phyloP scores from a whole-genome alignment of 2,888 invertebrate species.

The Holacanthella duospinosa region DNA sequence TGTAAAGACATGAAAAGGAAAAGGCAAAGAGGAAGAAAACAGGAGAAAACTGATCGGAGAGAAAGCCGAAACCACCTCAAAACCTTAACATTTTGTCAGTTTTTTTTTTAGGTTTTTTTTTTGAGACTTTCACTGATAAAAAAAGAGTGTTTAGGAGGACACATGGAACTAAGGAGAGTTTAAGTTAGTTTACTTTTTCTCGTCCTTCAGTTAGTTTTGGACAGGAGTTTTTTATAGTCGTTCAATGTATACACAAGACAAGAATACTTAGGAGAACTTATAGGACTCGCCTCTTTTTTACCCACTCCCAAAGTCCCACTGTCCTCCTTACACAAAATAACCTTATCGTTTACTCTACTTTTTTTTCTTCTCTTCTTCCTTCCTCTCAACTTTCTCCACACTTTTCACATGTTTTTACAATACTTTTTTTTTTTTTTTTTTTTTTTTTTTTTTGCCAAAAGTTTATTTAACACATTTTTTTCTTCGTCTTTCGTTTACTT shows the following conservation, averaged over 20 bases:
- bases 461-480: too few relatives aligned
- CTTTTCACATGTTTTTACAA: neutral
- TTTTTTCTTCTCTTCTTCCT: neutral
- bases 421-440: too few relatives aligned
- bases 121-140: too few relatives aligned
- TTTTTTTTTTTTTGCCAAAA: too few relatives aligned
- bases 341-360: neutral
- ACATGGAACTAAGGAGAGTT: neutral
- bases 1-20: neutral
- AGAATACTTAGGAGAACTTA: neutral
- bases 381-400: neutral
- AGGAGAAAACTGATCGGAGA: neutral
- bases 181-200: neutral
- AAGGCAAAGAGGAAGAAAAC: neutral
- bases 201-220: neutral
- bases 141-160: too few relatives aligned
- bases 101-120: too few relatives aligned
- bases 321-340: neutral
- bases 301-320: neutral
- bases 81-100: too few relatives aligned
- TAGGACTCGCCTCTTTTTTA: neutral
- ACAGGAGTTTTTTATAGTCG: neutral
- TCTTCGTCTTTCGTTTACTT: too few relatives aligned
- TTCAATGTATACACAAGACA: neutral
- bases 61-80: neutral